phyloP scores from a whole-genome alignment of 2,113 vertebrate species.

The Empidonax alnorum region DNA sequence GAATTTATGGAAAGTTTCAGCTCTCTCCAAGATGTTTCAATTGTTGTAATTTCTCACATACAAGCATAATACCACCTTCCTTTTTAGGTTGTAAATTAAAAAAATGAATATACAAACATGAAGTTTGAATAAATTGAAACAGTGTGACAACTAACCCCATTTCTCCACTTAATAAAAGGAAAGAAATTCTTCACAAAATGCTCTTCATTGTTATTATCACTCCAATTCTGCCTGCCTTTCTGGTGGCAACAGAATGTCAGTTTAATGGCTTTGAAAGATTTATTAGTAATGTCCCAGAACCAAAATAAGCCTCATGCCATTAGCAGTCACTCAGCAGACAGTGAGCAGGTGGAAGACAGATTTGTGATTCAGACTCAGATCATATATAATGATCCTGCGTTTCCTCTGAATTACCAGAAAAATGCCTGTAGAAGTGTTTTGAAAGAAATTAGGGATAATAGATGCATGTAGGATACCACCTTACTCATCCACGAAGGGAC shows the following conservation, averaged over 20 bases:
- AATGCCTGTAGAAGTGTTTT: neutral
- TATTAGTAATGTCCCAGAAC: neutral
- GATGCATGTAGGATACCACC: neutral
- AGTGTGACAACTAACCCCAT: neutral
- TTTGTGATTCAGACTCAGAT: neutral
- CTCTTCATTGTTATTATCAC: neutral
- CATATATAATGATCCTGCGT: neutral
- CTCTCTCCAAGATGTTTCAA: neutral
- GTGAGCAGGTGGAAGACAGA: neutral
- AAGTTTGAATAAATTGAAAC: neutral
- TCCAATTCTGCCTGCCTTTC: neutral
- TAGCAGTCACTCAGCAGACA: neutral
- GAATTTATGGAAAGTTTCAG: neutral
- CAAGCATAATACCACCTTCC: neutral
- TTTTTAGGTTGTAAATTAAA: neutral
- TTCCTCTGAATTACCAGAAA: neutral
- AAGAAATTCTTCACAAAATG: neutral
- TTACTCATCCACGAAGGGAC: neutral
- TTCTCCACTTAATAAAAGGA: neutral
- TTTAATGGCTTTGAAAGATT: neutral
- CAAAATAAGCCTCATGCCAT: neutral
- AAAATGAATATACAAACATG: neutral
- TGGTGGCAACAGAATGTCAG: neutral
- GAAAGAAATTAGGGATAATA: neutral
- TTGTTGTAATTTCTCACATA: neutral